Conservation (phyloP, 2,113 vertebrate species). For the Mixornis gularis region DNA sequence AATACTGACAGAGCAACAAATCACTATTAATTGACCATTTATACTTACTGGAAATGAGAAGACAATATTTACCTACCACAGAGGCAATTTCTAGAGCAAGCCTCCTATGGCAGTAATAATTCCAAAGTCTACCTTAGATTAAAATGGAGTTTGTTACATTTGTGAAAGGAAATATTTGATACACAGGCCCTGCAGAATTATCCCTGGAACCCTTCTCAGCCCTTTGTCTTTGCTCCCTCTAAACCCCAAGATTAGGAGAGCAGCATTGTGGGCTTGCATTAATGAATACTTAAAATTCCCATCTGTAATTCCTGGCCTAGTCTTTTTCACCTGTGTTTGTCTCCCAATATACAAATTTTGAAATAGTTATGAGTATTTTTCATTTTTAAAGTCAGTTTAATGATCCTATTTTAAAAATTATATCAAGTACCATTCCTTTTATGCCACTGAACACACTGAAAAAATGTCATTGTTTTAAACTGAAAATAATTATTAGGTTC, state of each 20-base stretch:
- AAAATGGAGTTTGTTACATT: neutral
- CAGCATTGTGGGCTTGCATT: neutral
- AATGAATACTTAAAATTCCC: neutral
- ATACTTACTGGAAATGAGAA: neutral
- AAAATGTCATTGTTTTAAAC: constrained; percentile 1
- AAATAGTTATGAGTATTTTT: neutral
- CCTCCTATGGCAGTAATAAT: neutral
- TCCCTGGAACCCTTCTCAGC: neutral
- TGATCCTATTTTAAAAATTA: neutral
- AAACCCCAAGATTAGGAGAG: neutral
- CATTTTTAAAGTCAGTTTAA: neutral
- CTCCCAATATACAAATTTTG: neutral
- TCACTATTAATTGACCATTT: constrained; percentile 12
- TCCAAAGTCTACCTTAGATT: neutral
- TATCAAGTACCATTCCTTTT: neutral
- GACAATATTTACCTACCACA: neutral
- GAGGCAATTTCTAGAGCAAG: neutral
- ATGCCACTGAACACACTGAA: neutral
- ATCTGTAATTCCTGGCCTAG: neutral
- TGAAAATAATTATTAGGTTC: neutral
- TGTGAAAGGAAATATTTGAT: neutral
- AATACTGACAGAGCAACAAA: neutral
- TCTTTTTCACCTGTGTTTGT: neutral
- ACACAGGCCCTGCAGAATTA: neutral
- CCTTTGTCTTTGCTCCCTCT: neutral